Percentiles rank a stretch among this genome's conserved stretches.
Evolutionary conservation across 2,113 vertebrate species (phyloP).

Genomic region (Cyprinodon brontotheroides): DNA sequence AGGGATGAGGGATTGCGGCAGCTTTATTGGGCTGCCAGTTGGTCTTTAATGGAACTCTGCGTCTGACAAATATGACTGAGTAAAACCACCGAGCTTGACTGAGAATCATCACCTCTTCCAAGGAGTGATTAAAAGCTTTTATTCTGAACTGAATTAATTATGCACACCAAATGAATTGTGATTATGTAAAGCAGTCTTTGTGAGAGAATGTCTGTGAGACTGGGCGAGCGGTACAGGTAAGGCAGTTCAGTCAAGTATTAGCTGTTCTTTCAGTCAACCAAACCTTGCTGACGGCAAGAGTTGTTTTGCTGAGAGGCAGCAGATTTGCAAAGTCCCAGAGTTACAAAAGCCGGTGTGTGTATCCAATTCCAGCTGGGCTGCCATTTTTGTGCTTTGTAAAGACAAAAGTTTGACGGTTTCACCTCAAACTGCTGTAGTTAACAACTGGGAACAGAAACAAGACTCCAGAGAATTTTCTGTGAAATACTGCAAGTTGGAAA

Average conservation of each 20-base stretch:
- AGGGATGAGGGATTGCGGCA: slow-evolving; percentile 7
- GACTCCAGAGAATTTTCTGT: neutral
- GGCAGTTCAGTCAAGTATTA: slow-evolving; percentile 41
- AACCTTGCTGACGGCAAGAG: slow-evolving; percentile 8
- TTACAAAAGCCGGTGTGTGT: neutral
- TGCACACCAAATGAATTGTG: slow-evolving; percentile 63
- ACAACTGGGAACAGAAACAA: neutral
- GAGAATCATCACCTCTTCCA: slow-evolving; percentile 35
- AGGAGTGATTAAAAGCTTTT: slow-evolving; percentile 67
- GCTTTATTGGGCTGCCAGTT: slow-evolving; percentile 26
- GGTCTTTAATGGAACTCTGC: slow-evolving; percentile 38
- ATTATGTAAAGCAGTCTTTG: slow-evolving; percentile 70
- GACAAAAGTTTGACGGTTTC: slow-evolving; percentile 13
- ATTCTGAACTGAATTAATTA: slow-evolving; percentile 71
- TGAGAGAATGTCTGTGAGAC: slow-evolving; percentile 37
- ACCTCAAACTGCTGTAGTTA: slow-evolving; percentile 11
- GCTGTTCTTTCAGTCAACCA: slow-evolving; percentile 20
- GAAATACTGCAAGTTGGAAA: neutral
- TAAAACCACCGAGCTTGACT: slow-evolving; percentile 49
- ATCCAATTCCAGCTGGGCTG: slow-evolving; percentile 37
- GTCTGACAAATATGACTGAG: slow-evolving; percentile 43
- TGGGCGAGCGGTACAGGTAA: slow-evolving; percentile 47
- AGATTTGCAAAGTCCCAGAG: slow-evolving; percentile 37
- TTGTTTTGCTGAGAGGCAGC: slow-evolving; percentile 24
- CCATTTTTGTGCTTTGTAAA: slow-evolving; percentile 42